These are phyloP conservation scores for Rana temporaria DNA, from an alignment of 2,113 vertebrate species.

Conservation along the genomic window DNA sequence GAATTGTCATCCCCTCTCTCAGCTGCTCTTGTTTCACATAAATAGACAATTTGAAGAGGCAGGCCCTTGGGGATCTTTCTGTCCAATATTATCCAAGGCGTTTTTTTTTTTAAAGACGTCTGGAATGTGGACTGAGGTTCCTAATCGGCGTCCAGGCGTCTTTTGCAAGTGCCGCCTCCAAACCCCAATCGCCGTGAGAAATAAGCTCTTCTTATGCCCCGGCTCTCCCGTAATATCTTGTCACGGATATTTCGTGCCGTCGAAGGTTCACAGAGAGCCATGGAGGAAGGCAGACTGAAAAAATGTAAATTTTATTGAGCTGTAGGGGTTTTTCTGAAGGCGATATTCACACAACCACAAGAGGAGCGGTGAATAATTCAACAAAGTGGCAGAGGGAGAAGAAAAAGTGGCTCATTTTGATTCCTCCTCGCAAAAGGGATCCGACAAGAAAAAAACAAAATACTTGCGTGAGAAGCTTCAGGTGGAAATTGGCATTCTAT, in stretches of 20 bases:
- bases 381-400: not conserved
- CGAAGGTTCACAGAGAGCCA: not conserved
- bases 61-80: not conserved
- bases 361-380: slow-evolving; percentile 10
- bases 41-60: not conserved
- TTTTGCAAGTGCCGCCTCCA: too few relatives aligned
- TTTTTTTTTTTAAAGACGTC: not conserved
- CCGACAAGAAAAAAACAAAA: too few relatives aligned
- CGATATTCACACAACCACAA: not conserved
- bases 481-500: too few relatives aligned
- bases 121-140: not conserved
- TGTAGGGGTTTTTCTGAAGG: not conserved
- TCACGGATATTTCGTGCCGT: not conserved
- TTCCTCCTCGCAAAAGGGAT: not conserved
- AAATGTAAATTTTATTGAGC: not conserved
- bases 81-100: not conserved
- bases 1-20: slow-evolving; percentile 43
- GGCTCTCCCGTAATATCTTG: not conserved
- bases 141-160: not conserved
- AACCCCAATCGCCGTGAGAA: too few relatives aligned
- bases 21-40: not conserved
- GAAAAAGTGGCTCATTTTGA: not conserved
- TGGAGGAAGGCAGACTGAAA: not conserved
- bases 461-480: too few relatives aligned
- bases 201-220: not conserved